Evolutionary conservation across 2,888 invertebrate species (phyloP), one percentile per base, ranked within the genome.

Genomic region (Nemapogon koenigi): DNA sequence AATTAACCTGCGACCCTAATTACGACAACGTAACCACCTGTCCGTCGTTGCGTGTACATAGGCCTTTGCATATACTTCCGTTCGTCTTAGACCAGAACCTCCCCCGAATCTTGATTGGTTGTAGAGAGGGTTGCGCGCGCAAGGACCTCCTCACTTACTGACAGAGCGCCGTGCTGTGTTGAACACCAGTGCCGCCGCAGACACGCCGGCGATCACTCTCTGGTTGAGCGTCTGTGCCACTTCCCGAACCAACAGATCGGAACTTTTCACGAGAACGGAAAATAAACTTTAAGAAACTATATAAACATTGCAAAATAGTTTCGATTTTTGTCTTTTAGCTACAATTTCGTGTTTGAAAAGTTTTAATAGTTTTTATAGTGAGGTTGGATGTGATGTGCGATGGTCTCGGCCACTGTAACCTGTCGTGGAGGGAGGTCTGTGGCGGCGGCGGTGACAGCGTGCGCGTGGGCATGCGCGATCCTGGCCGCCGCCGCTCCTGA

Each of bases 31-130:
- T 71, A 76, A 75, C 76, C 78, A 76, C 78, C 78, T 78, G 78
- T 78, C 76, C 75, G 75, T 71, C 72, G 51, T 55, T 54, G 69
- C 69, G 70, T 69, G 78, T 78, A 78, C 76, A 78, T 78, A 78
- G 78, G 78, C 78, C 73, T 76, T 65, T 71, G 73, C 78, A 78
- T 75, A 76, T 76, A 76, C 78, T 78, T 76, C 70, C 73, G 70
- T 66, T 62, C 75, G 73, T 78, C 78, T 78, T 78, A 73, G 62
- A 68, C 66, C 67, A 53, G 69, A 49, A 62, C 76, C 73, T 59
- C 78, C 78, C 76, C 70, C 63, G 50, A 42, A 46, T 61, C 35
- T 62, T 59, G 53, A 76, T 76, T 76, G 78, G 78, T 59, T 46
- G 57, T 47, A 46, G 56, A 49, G 49, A 50, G 44, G 46, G 44